Evolutionary conservation across 2,797 vertebrate species (phyloP).

Genomic region (Neoniphon sammara): DNA sequence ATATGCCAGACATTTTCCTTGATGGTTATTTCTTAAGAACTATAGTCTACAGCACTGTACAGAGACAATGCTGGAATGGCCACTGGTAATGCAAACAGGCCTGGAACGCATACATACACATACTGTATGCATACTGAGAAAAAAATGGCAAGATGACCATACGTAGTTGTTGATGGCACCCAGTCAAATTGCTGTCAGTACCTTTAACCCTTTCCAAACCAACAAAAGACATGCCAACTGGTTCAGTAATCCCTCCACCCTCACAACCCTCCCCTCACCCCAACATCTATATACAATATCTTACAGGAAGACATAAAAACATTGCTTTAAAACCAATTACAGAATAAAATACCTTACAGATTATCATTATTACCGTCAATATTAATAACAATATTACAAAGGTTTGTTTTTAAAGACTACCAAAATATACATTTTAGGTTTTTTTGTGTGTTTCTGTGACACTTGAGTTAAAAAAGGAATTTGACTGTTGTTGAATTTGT

Average conservation of each 20-base stretch:
- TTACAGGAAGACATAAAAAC: constrained; percentile 93
- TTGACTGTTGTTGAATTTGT: constrained; percentile 79
- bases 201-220: constrained; percentile 69
- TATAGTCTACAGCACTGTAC: constrained; percentile 9
- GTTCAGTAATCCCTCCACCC: constrained; percentile 62
- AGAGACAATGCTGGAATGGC: constrained; percentile 20
- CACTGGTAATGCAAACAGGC: constrained; percentile 42
- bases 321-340: constrained; percentile 89
- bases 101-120: constrained; percentile 47
- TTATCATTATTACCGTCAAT: constrained; percentile 82
- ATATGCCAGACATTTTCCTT: constrained; percentile 45
- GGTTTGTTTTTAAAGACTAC: constrained; percentile 89
- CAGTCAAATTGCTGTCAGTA: constrained; percentile 61
- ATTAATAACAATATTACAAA: constrained; percentile 87
- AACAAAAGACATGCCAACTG: constrained; percentile 74
- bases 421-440: constrained; percentile 94
- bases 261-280: constrained; percentile 25
- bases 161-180: constrained; percentile 68
- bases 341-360: constrained; percentile 88
- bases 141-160: constrained; percentile 72
- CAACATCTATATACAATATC: constrained; percentile 93
- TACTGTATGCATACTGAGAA: constrained; percentile 53
- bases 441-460: constrained; percentile 69
- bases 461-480: constrained; percentile 74
- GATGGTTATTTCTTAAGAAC: constrained; percentile 33